phyloP scores from a whole-genome alignment of 2,113 vertebrate species.

The Scolopax mira region DNA sequence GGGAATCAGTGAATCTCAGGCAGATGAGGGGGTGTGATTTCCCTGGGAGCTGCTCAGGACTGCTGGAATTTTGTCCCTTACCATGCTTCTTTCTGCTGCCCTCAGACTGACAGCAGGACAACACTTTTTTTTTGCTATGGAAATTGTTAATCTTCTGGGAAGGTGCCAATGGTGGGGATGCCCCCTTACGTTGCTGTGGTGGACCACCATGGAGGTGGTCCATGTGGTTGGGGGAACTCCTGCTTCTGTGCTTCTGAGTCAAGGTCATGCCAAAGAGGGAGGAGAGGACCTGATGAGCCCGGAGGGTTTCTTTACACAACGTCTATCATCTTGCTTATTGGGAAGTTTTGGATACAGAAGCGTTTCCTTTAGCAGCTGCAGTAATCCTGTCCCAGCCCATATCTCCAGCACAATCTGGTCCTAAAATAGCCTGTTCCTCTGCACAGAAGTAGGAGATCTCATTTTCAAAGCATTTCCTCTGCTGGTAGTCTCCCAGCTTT shows the following conservation, averaged over 20 bases:
- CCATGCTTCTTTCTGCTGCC: neutral
- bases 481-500: conserved; percentile 37
- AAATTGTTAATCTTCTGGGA: neutral
- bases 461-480: conserved; percentile 66
- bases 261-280: neutral
- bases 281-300: neutral
- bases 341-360: neutral
- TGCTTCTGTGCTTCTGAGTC: neutral
- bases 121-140: neutral
- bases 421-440: conserved; percentile 47
- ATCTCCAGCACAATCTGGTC: conserved; percentile 37
- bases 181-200: neutral
- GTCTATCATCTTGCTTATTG: neutral
- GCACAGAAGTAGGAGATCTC: conserved; percentile 43
- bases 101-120: neutral
- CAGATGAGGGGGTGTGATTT: neutral
- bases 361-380: conserved; percentile 30
- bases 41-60: neutral
- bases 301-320: neutral
- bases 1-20: neutral
- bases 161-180: neutral
- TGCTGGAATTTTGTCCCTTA: neutral
- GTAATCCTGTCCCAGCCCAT: neutral
- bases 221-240: neutral
- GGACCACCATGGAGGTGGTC: too few species aligned